Conservation (phyloP, 2,113 vertebrate species). For the Canis aureus region DNA sequence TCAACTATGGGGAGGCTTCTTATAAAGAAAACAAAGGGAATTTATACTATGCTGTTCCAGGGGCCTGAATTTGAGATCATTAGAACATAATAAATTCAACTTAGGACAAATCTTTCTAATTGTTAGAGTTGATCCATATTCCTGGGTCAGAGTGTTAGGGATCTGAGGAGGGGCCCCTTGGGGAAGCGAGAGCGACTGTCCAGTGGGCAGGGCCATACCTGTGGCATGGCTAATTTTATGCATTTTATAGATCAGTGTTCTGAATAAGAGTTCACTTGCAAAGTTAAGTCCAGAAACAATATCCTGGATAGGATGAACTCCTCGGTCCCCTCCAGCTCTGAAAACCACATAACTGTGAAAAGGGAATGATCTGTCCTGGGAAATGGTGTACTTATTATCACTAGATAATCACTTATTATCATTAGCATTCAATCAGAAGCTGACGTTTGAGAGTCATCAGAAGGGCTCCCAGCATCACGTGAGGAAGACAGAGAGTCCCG, state of each 20-base stretch:
- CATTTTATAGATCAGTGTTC: not conserved
- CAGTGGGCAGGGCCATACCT: not conserved
- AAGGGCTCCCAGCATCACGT: not conserved
- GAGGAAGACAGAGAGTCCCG: not conserved
- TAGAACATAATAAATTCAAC: not conserved
- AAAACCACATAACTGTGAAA: not conserved
- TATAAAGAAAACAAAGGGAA: not conserved
- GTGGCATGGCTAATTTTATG: not conserved
- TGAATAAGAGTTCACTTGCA: not conserved
- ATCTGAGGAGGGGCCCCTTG: not conserved
- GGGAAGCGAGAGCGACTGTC: not conserved
- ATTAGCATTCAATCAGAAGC: not conserved
- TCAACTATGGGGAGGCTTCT: not conserved
- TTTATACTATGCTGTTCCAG: not conserved
- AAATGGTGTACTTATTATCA: not conserved
- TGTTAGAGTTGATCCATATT: not conserved
- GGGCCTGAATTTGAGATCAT: not conserved
- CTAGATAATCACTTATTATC: not conserved
- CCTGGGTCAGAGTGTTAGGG: not conserved
- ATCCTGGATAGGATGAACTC: not conserved
- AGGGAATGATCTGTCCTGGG: not conserved
- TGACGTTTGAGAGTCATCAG: not conserved
- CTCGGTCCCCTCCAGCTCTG: not conserved
- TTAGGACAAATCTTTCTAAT: not conserved
- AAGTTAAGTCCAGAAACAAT: conserved; percentile 27